A percentile compares a stretch with the other conserved stretches of the same genome.
Conservation (phyloP, 2,888 invertebrate species). For the Nymphalis polychloros region DNA sequence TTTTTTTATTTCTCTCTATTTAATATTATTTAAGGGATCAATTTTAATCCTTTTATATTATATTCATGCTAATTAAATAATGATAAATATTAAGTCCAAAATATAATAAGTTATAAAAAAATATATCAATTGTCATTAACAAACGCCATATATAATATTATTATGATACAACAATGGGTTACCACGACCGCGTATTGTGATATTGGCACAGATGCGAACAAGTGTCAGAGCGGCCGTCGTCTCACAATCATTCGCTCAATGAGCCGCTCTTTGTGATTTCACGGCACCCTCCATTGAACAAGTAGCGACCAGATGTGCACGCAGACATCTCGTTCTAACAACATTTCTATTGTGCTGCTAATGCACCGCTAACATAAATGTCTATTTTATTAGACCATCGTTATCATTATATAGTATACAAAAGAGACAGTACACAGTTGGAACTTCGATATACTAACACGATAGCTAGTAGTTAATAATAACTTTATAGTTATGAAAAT, state of each 20-base stretch:
- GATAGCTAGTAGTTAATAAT: not conserved
- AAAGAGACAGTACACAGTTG: not conserved
- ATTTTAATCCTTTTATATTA: too few species aligned
- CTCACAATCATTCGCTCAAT: not conserved
- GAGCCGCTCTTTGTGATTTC: conserved; percentile 16
- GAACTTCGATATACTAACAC: too few species aligned
- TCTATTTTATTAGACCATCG: not conserved
- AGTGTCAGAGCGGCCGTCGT: not conserved
- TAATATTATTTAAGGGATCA: too few species aligned
- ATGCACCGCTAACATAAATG: conserved; percentile 16
- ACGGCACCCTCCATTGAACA: conserved; percentile 6
- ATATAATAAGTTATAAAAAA: not conserved
- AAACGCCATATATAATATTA: not conserved
- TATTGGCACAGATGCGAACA: conserved; percentile 19
- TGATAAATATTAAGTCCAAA: not conserved
- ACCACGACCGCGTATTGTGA: conserved; percentile 7
- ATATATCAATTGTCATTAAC: not conserved
- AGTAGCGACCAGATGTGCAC: conserved; percentile 11
- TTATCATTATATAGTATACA: not conserved
- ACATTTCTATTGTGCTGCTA: conserved; percentile 22
- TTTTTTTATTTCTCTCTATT: too few species aligned
- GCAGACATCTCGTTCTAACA: conserved; percentile 1
- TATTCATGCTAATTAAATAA: too few species aligned
- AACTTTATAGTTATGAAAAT: too few species aligned
- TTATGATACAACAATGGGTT: not conserved